Conservation (phyloP, 2,888 invertebrate species). For the Lomographa bimaculata region DNA sequence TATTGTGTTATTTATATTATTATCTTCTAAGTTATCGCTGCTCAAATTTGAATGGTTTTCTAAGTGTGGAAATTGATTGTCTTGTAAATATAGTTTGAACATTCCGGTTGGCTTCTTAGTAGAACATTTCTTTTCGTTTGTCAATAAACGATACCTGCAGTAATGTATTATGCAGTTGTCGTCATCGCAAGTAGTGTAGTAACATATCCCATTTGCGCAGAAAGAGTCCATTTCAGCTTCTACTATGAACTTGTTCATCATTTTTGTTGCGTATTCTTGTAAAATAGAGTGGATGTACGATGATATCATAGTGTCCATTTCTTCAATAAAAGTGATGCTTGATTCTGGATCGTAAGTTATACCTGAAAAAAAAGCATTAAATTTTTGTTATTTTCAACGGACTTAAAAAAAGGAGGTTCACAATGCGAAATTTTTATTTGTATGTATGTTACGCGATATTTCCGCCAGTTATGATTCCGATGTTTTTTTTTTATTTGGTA, state of each 20-base stretch:
- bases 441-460: no score
- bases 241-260: conserved; percentile 51
- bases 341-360: conserved; percentile 34
- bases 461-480: no score
- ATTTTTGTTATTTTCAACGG: no score
- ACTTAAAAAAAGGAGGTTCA: no score
- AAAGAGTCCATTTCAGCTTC: conserved; percentile 48
- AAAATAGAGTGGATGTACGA: conserved; percentile 46
- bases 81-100: conserved; percentile 25
- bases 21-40: conserved; percentile 42
- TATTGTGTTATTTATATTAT: conserved; percentile 43
- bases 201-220: conserved; percentile 55
- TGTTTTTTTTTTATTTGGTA: no score
- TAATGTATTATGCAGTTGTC: conserved; percentile 42
- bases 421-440: no score
- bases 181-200: conserved; percentile 48
- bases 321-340: conserved; percentile 28
- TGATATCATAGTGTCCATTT: conserved; percentile 31
- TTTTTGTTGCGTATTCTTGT: conserved; percentile 46
- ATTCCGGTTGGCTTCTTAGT: conserved; percentile 27
- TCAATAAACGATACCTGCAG: conserved; percentile 55
- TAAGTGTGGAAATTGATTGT: conserved; percentile 31
- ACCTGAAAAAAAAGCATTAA: conserved; percentile 25
- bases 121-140: conserved; percentile 45
- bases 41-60: no score